phyloP scores from a whole-genome alignment of 2,888 invertebrate genomes.

The Aleiodes alternator region DNA sequence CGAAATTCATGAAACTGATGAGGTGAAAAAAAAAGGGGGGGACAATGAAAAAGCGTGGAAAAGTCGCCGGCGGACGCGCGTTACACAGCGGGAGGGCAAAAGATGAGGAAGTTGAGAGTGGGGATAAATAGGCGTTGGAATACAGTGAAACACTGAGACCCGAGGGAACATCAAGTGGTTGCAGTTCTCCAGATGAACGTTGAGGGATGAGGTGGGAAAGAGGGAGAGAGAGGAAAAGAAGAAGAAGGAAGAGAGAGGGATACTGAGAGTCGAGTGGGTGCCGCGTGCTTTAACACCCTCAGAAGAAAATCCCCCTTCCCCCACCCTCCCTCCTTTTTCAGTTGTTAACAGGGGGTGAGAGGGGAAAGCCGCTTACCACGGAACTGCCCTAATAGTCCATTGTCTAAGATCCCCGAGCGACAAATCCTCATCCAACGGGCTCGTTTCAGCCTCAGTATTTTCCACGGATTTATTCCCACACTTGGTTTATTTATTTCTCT shows the following conservation, averaged over 20 bases:
- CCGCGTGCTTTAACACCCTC: conserved; percentile 19
- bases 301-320: conserved; percentile 6
- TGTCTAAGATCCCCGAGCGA: conserved; percentile 69
- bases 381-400: conserved; percentile 73
- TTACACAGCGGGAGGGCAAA: conserved; percentile 32
- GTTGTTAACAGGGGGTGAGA: conserved; percentile 39
- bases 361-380: conserved; percentile 66
- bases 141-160: conserved; percentile 38
- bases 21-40: conserved; percentile 25
- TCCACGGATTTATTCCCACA: conserved; percentile 17
- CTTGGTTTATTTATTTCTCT: conserved; percentile 20
- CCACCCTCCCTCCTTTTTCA: background rate
- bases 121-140: conserved; percentile 28
- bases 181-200: conserved; percentile 4
- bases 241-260: conserved; percentile 26
- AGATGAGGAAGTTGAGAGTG: conserved; percentile 26
- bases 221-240: background rate
- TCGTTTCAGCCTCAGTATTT: conserved; percentile 29
- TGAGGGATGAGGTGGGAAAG: background rate
- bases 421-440: conserved; percentile 58
- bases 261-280: conserved; percentile 46
- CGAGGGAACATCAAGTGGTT: conserved; percentile 27
- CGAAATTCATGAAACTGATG: background rate
- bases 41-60: conserved; percentile 32
- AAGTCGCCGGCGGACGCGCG: conserved; percentile 37